Base-by-base conservation (phyloP, 2,797 vertebrate genomes). In the Mallotus villosus region DNA sequence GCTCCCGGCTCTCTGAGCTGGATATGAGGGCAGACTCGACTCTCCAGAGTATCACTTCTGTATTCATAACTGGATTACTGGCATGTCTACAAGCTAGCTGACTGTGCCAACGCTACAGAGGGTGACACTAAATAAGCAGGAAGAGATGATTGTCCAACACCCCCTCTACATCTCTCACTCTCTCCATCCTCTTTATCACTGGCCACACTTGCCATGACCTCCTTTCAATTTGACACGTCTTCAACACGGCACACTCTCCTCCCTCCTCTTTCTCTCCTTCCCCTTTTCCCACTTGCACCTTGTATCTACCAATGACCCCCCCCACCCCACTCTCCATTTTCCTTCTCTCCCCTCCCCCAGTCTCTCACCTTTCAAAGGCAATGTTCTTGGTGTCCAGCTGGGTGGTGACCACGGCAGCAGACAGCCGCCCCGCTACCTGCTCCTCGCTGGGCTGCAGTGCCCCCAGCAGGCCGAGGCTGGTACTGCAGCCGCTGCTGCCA, bases 381-480 rank as follows among this genome's bases (percentile, higher is more conserved):
- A 98, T 97, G 87, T 99, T 99, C 88, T 94, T 96, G 63, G 96
- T 98, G 86, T 99, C 97, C 19, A 99, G 94, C 87, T 99, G 97
- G 0, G 97, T 99, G 81, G 97, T 96, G 75, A 99, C 97, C 0
- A 99, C 96, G 0, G 97, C 95, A 0, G 95, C 95, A 0, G 95
- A 95, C 73, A 99, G 94, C 55, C 97, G 91, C 71, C 94, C 95
- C 65, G 95, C 95, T 70, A 98, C 97, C 92, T 99, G 97, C 88
- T 99, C 96, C 27, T 98, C 95, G 0, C 94, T 97, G 85, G 97
- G 97, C 87, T 97, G 96, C 74, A 93, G 90, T 2, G 94, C 92
- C 58, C 95, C 95, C 77, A 97, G 87, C 55, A 96, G 87, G 60
- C 92, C 85, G 2, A 74, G 63, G 1, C 71, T 22, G 2, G 86